A percentile compares a stretch with the other conserved stretches of the same genome.
Conservation (phyloP, 2,888 invertebrate genomes). For the Dorcus parallelipipedus region DNA sequence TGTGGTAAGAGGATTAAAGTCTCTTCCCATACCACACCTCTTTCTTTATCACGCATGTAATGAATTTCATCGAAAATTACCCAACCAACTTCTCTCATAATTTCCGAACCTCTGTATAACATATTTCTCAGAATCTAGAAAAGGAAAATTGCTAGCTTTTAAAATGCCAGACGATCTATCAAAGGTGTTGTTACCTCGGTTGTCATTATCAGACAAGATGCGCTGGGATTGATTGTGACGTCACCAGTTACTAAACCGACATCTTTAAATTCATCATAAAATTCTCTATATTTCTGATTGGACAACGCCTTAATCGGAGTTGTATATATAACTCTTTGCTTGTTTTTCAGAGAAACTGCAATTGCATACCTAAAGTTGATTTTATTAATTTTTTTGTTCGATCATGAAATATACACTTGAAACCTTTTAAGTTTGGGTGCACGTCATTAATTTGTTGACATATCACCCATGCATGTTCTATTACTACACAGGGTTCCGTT, state of each 20-base stretch:
- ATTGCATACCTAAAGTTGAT: slow-evolving; percentile 74
- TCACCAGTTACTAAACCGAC: slow-evolving; percentile 98
- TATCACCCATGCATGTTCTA: too few relatives aligned
- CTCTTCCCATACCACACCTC: slow-evolving; percentile 99
- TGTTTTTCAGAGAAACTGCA: slow-evolving; percentile 87
- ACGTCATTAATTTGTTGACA: too few relatives aligned
- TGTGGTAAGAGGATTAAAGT: slow-evolving; percentile 95
- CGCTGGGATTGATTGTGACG: slow-evolving; percentile 97
- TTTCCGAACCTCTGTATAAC: slow-evolving; percentile 97
- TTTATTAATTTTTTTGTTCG: background rate
- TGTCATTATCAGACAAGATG: slow-evolving; percentile 98
- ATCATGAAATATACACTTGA: background rate
- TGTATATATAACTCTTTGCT: slow-evolving; percentile 98
- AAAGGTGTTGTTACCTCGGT: slow-evolving; percentile 72
- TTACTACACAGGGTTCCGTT: too few relatives aligned
- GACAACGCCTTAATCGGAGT: slow-evolving; percentile 99
- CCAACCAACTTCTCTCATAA: slow-evolving; percentile 99
- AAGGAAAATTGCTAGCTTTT: slow-evolving; percentile 9
- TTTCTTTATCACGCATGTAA: slow-evolving; percentile 99
- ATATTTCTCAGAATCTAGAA: slow-evolving; percentile 91
- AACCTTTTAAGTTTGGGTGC: too few relatives aligned
- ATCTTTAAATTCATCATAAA: slow-evolving; percentile 95
- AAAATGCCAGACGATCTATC: background rate
- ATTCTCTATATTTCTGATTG: slow-evolving; percentile 98
- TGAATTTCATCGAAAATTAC: slow-evolving; percentile 99